phyloP scores from a whole-genome alignment of 2,888 invertebrate species.

The Melinopterus prodromus region DNA sequence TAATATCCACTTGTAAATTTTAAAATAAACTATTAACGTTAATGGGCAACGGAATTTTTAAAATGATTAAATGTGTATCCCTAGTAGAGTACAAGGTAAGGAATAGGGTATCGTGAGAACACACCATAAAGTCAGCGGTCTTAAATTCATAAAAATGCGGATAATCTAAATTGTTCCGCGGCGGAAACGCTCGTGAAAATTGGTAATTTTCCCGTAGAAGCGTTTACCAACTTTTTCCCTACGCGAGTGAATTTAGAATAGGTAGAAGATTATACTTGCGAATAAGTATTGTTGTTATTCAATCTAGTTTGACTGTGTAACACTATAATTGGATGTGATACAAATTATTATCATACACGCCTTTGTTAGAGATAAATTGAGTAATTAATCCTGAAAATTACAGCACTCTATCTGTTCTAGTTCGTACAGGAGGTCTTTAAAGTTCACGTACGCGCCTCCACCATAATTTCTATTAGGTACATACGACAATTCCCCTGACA shows the following conservation, averaged over 20 bases:
- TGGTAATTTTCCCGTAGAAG: neutral
- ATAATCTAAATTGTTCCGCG: neutral
- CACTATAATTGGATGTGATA: neutral
- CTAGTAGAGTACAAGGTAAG: too few relatives aligned
- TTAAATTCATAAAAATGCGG: conserved; percentile 4
- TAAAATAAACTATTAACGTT: neutral
- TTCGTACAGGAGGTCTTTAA: too few relatives aligned
- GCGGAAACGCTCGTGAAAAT: neutral
- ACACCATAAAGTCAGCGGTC: neutral
- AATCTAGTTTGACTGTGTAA: too few relatives aligned
- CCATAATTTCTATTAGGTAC: too few relatives aligned
- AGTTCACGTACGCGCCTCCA: too few relatives aligned
- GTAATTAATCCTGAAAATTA: neutral
- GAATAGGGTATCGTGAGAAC: neutral
- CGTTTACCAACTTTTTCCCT: neutral
- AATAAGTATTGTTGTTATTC: too few relatives aligned
- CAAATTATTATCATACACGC: neutral
- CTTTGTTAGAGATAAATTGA: neutral
- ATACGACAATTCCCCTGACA: too few relatives aligned
- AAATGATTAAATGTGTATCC: neutral
- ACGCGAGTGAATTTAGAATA: too few relatives aligned
- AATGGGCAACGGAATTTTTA: neutral
- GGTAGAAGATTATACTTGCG: too few relatives aligned
- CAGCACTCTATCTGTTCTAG: too few relatives aligned
- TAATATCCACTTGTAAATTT: neutral